Conservation (phyloP, 1,140 invertebrate genomes). For the Drosophila nannoptera region DNA sequence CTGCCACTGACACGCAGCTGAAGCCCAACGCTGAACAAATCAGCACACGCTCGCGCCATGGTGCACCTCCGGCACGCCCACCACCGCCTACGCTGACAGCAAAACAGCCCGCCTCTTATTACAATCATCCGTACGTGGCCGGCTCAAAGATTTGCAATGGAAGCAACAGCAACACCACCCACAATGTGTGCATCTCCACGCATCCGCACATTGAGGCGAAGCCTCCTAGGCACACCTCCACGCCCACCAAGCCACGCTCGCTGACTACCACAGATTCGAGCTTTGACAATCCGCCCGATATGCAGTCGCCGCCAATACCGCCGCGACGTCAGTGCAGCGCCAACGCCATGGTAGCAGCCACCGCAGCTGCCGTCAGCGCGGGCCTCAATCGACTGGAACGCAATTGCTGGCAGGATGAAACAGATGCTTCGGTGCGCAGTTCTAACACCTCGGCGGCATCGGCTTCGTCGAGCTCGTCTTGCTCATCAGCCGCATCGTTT, state of each 20-base stretch:
- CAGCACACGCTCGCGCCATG: conserved; percentile 34
- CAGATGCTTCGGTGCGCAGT: conserved; percentile 50
- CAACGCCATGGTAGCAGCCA: conserved; percentile 63
- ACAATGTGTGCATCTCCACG: not conserved
- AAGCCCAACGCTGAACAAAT: conserved; percentile 66
- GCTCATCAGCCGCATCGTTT: conserved; percentile 70
- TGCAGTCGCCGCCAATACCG: conserved; percentile 76
- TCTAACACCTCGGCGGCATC: conserved; percentile 54
- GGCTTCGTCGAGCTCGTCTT: conserved; percentile 61
- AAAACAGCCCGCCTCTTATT: conserved; percentile 53
- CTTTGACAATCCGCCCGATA: conserved; percentile 73
- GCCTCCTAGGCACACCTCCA: conserved; percentile 57
- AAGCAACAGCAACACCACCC: not conserved
- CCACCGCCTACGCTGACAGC: conserved; percentile 52
- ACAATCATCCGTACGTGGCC: conserved; percentile 69
- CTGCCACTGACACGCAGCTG: conserved; percentile 52
- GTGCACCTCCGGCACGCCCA: conserved; percentile 62
- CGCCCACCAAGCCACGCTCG: conserved; percentile 35
- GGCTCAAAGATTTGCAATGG: not conserved
- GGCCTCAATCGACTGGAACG: conserved; percentile 70
- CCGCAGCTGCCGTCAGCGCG: conserved; percentile 67
- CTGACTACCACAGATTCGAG: conserved; percentile 59
- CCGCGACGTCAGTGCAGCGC: conserved; percentile 64
- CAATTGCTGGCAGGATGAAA: conserved; percentile 69
- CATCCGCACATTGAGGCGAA: conserved; percentile 50